phyloP scores from a whole-genome alignment of 2,797 vertebrate genomes.

The Alcedo quadribrachys region DNA sequence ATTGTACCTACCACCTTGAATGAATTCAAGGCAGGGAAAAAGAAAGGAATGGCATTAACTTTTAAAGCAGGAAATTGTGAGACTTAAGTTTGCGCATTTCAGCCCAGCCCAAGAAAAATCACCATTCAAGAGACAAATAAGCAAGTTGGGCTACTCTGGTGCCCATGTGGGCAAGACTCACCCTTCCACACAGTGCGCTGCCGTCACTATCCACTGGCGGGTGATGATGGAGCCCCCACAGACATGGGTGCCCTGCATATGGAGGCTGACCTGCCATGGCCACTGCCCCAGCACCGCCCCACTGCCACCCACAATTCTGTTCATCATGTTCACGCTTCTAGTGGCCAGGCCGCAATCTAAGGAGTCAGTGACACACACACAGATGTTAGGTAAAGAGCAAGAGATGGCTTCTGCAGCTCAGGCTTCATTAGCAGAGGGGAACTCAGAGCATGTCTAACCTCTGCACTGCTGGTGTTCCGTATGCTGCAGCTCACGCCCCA shows the following conservation, averaged over 20 bases:
- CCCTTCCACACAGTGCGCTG: constrained; percentile 87
- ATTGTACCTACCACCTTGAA: background rate
- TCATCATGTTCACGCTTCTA: background rate
- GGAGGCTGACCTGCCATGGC: constrained; percentile 91
- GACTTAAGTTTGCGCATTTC: background rate
- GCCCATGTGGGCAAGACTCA: background rate
- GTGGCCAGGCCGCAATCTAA: constrained; percentile 70
- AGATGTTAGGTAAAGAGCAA: background rate
- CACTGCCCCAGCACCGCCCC: constrained; percentile 75
- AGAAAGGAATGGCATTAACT: background rate
- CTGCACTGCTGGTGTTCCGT: background rate
- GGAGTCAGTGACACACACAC: constrained; percentile 9
- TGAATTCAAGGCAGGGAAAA: too few relatives aligned
- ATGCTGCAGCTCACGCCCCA: accelerated
- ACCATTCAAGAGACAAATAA: accelerated
- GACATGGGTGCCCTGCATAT: constrained; percentile 67
- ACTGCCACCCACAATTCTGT: constrained; percentile 85
- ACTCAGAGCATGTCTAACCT: accelerated
- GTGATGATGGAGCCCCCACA: constrained; percentile 89
- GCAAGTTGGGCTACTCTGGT: accelerated
- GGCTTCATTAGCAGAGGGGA: background rate
- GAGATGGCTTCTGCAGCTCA: background rate
- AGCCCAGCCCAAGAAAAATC: background rate
- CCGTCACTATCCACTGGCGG: constrained; percentile 85
- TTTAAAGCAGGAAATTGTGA: background rate